Evolutionary conservation across 2,113 vertebrate genomes (phyloP).

Genomic region (Rhea americana): DNA sequence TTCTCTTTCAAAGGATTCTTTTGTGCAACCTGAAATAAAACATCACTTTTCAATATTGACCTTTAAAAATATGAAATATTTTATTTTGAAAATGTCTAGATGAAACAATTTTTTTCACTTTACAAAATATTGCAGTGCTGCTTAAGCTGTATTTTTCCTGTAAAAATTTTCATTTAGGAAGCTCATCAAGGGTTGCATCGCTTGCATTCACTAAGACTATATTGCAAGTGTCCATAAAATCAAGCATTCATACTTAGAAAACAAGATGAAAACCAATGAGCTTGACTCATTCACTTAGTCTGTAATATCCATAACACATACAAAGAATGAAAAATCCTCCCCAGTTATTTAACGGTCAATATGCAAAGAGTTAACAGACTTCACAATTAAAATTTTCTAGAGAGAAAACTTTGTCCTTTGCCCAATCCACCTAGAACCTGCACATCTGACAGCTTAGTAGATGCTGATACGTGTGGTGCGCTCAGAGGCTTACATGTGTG

Average conservation of each 20-base stretch:
- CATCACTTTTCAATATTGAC: neutral
- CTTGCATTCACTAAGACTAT: neutral
- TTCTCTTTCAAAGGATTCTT: neutral
- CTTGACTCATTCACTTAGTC: neutral
- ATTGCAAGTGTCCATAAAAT: neutral
- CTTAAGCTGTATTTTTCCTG: neutral
- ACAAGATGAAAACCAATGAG: neutral
- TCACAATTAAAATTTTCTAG: neutral
- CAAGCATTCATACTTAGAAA: neutral
- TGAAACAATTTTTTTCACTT: neutral
- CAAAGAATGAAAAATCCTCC: neutral
- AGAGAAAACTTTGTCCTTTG: neutral
- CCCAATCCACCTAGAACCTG: neutral
- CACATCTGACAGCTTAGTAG: neutral
- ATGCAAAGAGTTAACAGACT: neutral
- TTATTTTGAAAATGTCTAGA: neutral
- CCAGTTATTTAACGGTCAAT: neutral
- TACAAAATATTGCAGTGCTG: neutral
- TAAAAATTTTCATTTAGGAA: neutral
- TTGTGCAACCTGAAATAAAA: neutral
- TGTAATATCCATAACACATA: neutral
- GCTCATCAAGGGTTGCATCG: neutral
- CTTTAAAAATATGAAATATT: neutral
- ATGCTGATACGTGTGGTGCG: neutral
- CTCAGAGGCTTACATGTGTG: neutral